These are phyloP conservation scores for Macrophya annulata DNA, from an alignment of 2,888 invertebrate genomes.

Conservation along the genomic window DNA sequence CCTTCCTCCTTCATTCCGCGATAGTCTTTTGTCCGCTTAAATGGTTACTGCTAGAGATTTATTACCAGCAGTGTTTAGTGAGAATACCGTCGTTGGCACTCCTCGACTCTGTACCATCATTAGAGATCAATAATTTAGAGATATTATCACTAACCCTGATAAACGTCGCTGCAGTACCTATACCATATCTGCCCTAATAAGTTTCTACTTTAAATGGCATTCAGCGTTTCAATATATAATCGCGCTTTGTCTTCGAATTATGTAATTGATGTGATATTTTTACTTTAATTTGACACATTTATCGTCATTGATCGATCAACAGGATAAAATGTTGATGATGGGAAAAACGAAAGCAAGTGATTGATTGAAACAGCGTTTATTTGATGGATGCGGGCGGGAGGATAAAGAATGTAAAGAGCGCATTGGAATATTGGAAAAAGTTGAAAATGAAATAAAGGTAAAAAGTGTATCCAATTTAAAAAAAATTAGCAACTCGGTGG, in stretches of 20 bases:
- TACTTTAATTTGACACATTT: neutral
- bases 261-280: constrained; percentile 15
- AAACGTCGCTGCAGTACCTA: neutral
- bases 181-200: neutral
- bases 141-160: constrained; percentile 25
- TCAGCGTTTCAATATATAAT: neutral
- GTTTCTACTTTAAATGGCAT: neutral
- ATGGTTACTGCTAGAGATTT: constrained; percentile 71
- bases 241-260: neutral
- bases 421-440: neutral
- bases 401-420: neutral
- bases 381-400: neutral
- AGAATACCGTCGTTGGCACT: constrained; percentile 63
- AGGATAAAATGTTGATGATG: neutral
- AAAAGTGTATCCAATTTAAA: constrained; percentile 40
- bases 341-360: neutral
- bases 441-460: neutral
- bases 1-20: constrained; percentile 64
- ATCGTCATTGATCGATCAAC: constrained; percentile 18
- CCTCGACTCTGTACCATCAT: constrained; percentile 65
- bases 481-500: constrained; percentile 47
- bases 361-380: neutral
- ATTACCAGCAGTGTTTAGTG: constrained; percentile 68
- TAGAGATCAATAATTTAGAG: constrained; percentile 73
- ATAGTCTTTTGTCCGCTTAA: constrained; percentile 68